Percentiles rank a stretch among this genome's conserved stretches.
Evolutionary conservation across 2,797 vertebrate species (phyloP).

Genomic region (Urophycis tenuis): DNA sequence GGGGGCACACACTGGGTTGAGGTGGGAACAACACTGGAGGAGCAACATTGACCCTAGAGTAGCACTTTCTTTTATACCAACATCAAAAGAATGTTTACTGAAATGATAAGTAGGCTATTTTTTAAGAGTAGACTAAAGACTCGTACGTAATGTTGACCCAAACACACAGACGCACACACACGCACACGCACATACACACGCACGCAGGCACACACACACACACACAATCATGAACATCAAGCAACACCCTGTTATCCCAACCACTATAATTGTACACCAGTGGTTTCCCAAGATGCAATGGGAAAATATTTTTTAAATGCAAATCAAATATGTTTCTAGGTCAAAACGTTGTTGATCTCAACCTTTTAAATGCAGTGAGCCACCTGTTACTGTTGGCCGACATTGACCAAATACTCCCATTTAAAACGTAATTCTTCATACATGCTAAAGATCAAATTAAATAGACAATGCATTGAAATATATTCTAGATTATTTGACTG

Average conservation of each 20-base stretch:
- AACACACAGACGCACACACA: neutral
- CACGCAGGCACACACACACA: neutral
- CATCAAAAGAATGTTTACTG: slow-evolving; percentile 34
- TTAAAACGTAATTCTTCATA: too few species aligned
- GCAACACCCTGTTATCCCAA: neutral
- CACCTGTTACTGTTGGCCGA: too few species aligned
- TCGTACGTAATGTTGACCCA: slow-evolving; percentile 7
- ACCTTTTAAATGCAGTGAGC: too few species aligned
- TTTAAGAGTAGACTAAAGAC: slow-evolving; percentile 16
- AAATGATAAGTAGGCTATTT: slow-evolving; percentile 8
- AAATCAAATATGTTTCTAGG: neutral
- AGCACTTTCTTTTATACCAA: slow-evolving; percentile 50
- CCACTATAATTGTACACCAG: neutral
- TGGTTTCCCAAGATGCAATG: too few species aligned
- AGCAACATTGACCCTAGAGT: slow-evolving; percentile 29
- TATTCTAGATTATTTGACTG: neutral
- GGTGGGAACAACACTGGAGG: slow-evolving; percentile 30
- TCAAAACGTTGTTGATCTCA: too few species aligned
- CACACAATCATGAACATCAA: too few species aligned
- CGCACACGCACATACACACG: neutral
- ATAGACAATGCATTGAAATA: too few species aligned
- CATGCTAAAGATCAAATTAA: too few species aligned
- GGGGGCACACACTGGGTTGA: slow-evolving; percentile 41
- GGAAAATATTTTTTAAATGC: neutral
- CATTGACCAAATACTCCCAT: too few species aligned